Percentiles rank a stretch among this genome's conserved stretches.
Evolutionary conservation across 2,888 invertebrate genomes (phyloP).

Genomic region (Allolobophora icterica): DNA sequence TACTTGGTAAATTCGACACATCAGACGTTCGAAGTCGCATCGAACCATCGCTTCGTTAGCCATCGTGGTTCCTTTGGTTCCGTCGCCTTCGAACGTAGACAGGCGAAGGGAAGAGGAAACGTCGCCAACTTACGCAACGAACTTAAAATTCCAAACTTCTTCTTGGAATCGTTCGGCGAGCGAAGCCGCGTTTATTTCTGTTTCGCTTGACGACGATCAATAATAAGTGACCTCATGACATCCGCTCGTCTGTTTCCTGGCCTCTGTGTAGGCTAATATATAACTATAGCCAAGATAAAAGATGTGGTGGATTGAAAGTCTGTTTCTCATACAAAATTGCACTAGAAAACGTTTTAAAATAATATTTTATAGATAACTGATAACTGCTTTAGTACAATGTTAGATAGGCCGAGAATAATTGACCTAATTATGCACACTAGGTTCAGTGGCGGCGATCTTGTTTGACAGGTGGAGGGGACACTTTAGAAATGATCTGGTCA

Average conservation of each 20-base stretch:
- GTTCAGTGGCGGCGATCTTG: too few relatives aligned
- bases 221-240: neutral
- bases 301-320: too few relatives aligned
- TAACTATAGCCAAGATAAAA: too few relatives aligned
- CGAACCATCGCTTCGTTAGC: slow-evolving; percentile 53
- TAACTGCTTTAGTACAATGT: too few relatives aligned
- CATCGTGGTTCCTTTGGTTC: slow-evolving; percentile 47
- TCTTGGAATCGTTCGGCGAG: neutral
- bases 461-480: too few relatives aligned
- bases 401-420: too few relatives aligned
- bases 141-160: neutral
- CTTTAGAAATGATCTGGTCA: too few relatives aligned
- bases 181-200: neutral
- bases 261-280: neutral
- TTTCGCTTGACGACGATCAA: neutral
- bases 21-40: slow-evolving; percentile 50
- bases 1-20: slow-evolving; percentile 56
- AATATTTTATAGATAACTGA: too few relatives aligned
- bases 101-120: neutral
- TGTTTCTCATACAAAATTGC: too few relatives aligned
- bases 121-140: neutral
- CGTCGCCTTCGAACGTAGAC: neutral
- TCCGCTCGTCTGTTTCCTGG: neutral
- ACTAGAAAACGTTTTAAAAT: too few relatives aligned
- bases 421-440: too few relatives aligned